Evolutionary conservation across 2,888 invertebrate species (phyloP).

Genomic region (Iselma pallidipennis): DNA sequence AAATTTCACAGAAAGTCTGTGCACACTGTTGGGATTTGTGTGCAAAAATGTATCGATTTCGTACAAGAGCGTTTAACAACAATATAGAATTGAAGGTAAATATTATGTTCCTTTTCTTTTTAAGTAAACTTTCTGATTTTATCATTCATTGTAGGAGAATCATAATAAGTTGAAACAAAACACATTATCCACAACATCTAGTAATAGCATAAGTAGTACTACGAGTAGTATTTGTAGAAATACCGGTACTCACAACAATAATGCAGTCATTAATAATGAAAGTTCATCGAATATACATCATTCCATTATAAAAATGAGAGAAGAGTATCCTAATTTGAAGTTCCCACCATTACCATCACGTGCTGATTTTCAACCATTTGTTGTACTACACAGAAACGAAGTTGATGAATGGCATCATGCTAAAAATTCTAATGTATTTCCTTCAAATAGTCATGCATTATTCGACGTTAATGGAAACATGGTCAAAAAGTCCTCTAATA

Average conservation of each 20-base stretch:
- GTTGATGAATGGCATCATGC: conserved; percentile 33
- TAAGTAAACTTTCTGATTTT: background rate
- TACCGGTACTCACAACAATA: background rate
- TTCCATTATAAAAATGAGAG: conserved; percentile 27
- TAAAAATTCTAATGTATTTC: conserved; percentile 4
- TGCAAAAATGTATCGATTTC: conserved; percentile 40
- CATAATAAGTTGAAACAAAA: background rate
- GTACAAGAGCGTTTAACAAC: conserved; percentile 35
- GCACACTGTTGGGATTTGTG: conserved; percentile 40
- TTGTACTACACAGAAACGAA: conserved; percentile 32
- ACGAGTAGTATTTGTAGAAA: too few relatives aligned
- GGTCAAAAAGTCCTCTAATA: background rate
- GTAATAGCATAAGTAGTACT: too few relatives aligned
- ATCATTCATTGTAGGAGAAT: conserved; percentile 17
- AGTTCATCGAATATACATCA: conserved; percentile 21
- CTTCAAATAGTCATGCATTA: background rate
- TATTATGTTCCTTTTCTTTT: conserved; percentile 1
- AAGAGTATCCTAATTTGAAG: conserved; percentile 27
- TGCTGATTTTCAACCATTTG: conserved; percentile 26
- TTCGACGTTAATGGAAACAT: background rate
- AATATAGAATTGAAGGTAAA: conserved; percentile 41
- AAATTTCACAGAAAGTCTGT: conserved; percentile 40
- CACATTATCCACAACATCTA: too few relatives aligned
- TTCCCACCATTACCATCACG: conserved; percentile 29
- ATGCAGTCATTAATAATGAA: background rate